Evolutionary conservation across 2,888 invertebrate genomes (phyloP), one percentile per base, ranked within the genome.

Genomic region (Mythimna lalbum): DNA sequence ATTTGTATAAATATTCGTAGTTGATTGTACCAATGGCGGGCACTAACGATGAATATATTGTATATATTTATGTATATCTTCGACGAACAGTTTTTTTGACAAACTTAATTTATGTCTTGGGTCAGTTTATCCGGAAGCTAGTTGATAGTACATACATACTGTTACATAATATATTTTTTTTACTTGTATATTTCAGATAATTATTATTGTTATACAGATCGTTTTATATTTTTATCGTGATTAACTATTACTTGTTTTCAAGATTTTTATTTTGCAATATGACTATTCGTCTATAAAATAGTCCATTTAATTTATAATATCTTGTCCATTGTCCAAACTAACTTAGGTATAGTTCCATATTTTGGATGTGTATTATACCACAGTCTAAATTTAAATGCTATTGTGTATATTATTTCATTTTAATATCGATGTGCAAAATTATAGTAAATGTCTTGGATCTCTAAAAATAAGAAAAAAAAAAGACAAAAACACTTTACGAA

Each of bases 401-500:
- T 94, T 94, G 95, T 95, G 95, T 95, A 95, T 94, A 95, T 94
- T 94, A 91, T 95, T 96, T 95, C 93, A 91, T 92, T 84, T 93
- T 88, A 93, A 93, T 93, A 93, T 96, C 89, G 95, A 94, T 96
- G 96, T 96, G 96, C 95, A 95, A 96, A 95, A 95, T 95, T 95
- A 95, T 96, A 95, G 93, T 95, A 94, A 95, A 95, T 95, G 95
- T 96, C 95, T 96, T 95, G 95, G 95, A 95, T 95, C 94, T 95
- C 94, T 95, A 95, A 95, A 95, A 95, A 93, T 94, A 93, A 94
- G 91, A 91, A 94, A 94, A 95, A 93, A 95, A 95, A 96, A 95
- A 94, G 93, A 94, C 93, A 95, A 95, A 95, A 95, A 95, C 92
- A 96, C 93, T 95, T 96, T 95, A 95, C 91, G 92, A 95, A 96